Percentiles rank a stretch among this genome's conserved stretches.
Conservation (phyloP, 1,140 invertebrate genomes). For the Drosophila triauraria region DNA sequence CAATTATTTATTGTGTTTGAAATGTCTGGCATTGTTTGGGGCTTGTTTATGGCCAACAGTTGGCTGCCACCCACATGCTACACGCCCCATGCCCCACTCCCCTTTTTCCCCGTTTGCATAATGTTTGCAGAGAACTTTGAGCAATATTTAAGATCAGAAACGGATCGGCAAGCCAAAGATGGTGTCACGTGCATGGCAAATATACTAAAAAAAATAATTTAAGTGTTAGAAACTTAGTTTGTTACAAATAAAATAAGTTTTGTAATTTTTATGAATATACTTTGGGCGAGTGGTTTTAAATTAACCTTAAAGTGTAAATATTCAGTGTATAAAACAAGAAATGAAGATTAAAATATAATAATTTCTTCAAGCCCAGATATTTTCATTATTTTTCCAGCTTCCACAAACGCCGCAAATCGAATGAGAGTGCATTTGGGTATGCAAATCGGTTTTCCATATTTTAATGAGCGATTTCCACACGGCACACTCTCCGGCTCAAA, state of each 20-base stretch:
- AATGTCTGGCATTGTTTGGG: constrained; percentile 74
- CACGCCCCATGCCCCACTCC: constrained; percentile 12
- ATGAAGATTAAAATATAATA: too few relatives aligned
- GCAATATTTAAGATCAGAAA: constrained; percentile 39
- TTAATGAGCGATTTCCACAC: constrained; percentile 68
- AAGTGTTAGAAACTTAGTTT: neutral
- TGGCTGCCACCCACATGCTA: constrained; percentile 43
- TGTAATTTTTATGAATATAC: too few relatives aligned
- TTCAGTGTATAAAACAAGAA: neutral
- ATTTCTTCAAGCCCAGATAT: too few relatives aligned
- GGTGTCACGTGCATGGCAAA: constrained; percentile 34
- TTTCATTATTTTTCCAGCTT: neutral
- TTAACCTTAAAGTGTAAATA: too few relatives aligned
- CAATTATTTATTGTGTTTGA: constrained; percentile 80
- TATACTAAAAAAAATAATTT: neutral
- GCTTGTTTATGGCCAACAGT: constrained; percentile 67
- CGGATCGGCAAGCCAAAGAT: constrained; percentile 13
- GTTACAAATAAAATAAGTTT: neutral
- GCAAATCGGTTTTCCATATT: constrained; percentile 56
- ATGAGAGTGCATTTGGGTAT: constrained; percentile 38
- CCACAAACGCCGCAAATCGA: neutral
- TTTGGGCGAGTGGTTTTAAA: too few relatives aligned
- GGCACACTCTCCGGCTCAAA: constrained; percentile 52
- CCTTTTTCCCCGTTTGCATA: constrained; percentile 44
- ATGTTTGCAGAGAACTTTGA: constrained; percentile 31